Evolutionary conservation across 1,140 invertebrate genomes (phyloP), one percentile per base, ranked within the genome.

Genomic region (Anagrus nilaparvatae): DNA sequence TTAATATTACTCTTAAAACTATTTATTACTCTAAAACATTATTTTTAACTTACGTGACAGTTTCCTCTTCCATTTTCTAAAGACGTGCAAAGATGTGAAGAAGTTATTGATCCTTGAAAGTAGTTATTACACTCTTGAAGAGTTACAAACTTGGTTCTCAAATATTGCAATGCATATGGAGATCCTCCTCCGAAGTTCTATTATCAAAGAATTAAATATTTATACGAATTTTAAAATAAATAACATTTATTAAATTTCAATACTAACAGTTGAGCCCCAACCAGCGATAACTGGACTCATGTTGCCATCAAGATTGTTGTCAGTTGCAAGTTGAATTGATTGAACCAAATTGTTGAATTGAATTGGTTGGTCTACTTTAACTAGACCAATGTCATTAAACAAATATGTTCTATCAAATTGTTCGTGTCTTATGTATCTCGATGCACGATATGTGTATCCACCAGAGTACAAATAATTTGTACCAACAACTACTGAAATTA

Each of bases 191-290:
- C n/a, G n/a, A n/a, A n/a, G n/a, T n/a, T n/a, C n/a, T n/a, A n/a
- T n/a, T n/a, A n/a, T n/a, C n/a, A n/a, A n/a, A n/a, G n/a, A n/a
- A n/a, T n/a, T n/a, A n/a, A n/a, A n/a, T n/a, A n/a, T n/a, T n/a
- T n/a, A n/a, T n/a, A n/a, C n/a, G n/a, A n/a, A n/a, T n/a, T n/a
- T n/a, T n/a, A n/a, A n/a, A n/a, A n/a, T n/a, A n/a, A n/a, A n/a
- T n/a, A n/a, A n/a, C n/a, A n/a, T n/a, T n/a, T 25, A 6, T 25
- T 8, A 8, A 25, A 25, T 25, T 6, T 8, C 24, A 25, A 25
- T 47, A 52, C 56, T 59, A 50, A 60, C 66, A 37, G 27, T 65
- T 0, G 64, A 71, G 19, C 73, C 75, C 74, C 74, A 76, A 12
- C 74, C 74, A 0, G 72, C 74, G 1, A 77, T 54, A 9, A 62